Evolutionary conservation across 2,113 vertebrate species (phyloP), one percentile per base, ranked within the genome.

Genomic region (Muntiacus reevesi): DNA sequence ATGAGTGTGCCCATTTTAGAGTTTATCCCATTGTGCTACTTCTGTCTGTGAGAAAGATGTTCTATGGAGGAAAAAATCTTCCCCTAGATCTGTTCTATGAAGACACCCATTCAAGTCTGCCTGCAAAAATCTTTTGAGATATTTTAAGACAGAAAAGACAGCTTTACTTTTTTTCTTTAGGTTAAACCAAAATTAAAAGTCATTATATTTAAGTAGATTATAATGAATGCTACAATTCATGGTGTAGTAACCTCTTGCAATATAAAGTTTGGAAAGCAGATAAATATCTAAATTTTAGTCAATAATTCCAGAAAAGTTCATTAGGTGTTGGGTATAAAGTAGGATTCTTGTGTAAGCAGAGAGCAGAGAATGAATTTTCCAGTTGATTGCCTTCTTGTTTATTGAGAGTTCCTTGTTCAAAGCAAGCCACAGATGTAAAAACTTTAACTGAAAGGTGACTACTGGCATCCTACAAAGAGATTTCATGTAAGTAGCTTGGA

Each of bases 401-500:
- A 83, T 95, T 36, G 30, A 92, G 89, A 89, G 11, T 60, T 59
- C 14, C 54, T 88, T 89, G 47, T 96, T 96, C 87, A 96, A 96
- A 96, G 94, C 76, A 96, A 96, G 93, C 43, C 71, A 82, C 76
- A 60, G 60, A 54, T 91, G 90, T 79, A 82, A 93, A 91, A 91
- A 83, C 54, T 84, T 90, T 85, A 92, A 83, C 74, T 93, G 59
- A 93, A 96, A 95, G 55, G 57, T 79, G 57, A 62, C 87, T 95
- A 78, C 59, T 97, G 79, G 90, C 78, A 78, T 91, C 94, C 94
- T 93, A 59, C 36, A 87, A 87, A 96, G 78, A 93, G 19, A 91
- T 96, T 96, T 96, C 60, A 91, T 57, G 13, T 30, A 91, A 83
- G 89, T 78, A 97, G 83, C 83, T 86, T 85, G 74, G 96, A 96